A percentile compares a stretch with the other conserved stretches of the same genome.
phyloP scores from a whole-genome alignment of 1,140 invertebrate species.

The Pararge aegeria region DNA sequence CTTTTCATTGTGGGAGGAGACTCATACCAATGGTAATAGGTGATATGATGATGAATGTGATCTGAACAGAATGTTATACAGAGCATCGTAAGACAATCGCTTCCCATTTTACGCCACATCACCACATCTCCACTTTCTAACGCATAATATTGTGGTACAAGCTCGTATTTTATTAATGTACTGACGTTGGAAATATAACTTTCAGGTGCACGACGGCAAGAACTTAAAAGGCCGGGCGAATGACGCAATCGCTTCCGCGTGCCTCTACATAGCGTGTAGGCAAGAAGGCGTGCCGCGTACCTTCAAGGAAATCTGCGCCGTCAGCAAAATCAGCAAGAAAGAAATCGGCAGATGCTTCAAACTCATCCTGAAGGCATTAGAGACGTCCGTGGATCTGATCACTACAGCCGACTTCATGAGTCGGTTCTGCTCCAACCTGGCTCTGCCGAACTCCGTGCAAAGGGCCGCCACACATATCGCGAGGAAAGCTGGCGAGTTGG shows the following conservation, averaged over 20 bases:
- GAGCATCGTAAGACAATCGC: no score
- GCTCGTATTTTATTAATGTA: no score
- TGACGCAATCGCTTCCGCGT: slow-evolving; percentile 99
- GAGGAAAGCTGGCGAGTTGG: slow-evolving; percentile 96
- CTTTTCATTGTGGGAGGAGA: no score
- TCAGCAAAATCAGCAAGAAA: slow-evolving; percentile 99
- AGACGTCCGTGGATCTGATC: slow-evolving; percentile 98
- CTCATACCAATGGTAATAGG: no score
- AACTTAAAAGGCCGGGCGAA: slow-evolving; percentile 96
- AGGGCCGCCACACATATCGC: slow-evolving; percentile 98
- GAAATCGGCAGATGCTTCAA: slow-evolving; percentile 93
- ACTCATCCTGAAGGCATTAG: slow-evolving; percentile 82
- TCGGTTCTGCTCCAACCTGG: slow-evolving; percentile 92
- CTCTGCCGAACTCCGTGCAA: slow-evolving; percentile 95
- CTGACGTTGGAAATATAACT: slow-evolving; percentile 1
- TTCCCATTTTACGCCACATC: no score
- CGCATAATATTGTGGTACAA: no score
- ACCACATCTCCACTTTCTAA: no score
- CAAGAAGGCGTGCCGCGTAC: slow-evolving; percentile 99
- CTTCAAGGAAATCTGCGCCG: slow-evolving; percentile 99
- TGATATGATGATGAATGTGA: no score
- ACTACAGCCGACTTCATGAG: slow-evolving; percentile 99
- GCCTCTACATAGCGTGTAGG: slow-evolving; percentile 98
- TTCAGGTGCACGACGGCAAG: slow-evolving; percentile 95
- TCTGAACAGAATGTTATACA: no score